Base-by-base conservation (phyloP, 2,888 invertebrate genomes). In the Cryptosula pallasiana region DNA sequence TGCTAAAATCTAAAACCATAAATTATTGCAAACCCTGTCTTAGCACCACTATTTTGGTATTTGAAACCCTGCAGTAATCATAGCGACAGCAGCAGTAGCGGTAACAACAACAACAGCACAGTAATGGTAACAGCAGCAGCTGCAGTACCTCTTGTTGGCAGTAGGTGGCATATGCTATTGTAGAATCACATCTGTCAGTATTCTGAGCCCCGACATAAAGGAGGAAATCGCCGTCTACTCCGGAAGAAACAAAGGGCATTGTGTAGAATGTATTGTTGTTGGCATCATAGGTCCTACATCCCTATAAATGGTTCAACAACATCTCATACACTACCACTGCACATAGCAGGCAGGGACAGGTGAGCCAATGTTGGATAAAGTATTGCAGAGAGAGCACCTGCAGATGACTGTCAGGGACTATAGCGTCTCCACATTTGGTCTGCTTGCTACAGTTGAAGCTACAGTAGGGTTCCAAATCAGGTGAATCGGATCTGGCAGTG, bases 121-220 rank as follows among this genome's bases (percentile, higher is more conserved):
- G n/a, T n/a, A n/a, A n/a, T n/a, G 45, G 5, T 20, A 45, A 20
- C 45, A 20, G 20, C 45, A 45, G 45, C 45, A 45, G 20, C 20
- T 96, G 86, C 0, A 91, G 91, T 0, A 91, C 89, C 85, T 99
- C 98, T 83, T 96, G 95, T 83, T 99, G 98, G 80, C 99, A 99
- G 84, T 99, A 98, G 0, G 97, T 96, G 0, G 98, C 97, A 86
- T 97, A 98, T 0, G 98, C 97, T 0, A 97, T 95, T 0, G 97
- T 96, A 0, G 93, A 93, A 75, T 91, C 90, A 83, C 99, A 99
- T n/a, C 96, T 87, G 78, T 92, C 91, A 0, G 96, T 95, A 83
- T 94, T 92, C 81, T 94, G 90, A 0, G 97, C 95, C 2, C 96
- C 96, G 5, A 99, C 94, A 85, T 98, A 99, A 76, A 99, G 90